Evolutionary conservation across 2,113 vertebrate genomes (phyloP).

Genomic region (Vidua chalybeata): DNA sequence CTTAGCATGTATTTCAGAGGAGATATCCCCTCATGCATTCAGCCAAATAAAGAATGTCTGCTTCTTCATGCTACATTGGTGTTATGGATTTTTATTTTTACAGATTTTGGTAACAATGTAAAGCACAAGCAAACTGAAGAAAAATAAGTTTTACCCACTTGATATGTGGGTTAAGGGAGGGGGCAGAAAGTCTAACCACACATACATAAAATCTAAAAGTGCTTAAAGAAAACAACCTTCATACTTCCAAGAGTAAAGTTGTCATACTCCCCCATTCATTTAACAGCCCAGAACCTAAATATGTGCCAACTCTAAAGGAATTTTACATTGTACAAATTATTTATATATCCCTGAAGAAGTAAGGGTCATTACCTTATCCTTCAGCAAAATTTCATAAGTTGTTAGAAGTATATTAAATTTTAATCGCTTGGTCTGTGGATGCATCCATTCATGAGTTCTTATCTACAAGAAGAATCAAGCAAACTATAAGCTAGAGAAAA

Average conservation of each 20-base stretch:
- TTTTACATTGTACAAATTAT: neutral
- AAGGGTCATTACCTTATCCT: constrained; percentile 88
- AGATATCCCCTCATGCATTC: neutral
- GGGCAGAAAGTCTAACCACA: neutral
- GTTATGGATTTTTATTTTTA: neutral
- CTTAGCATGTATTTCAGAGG: neutral
- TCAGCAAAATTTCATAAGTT: constrained; percentile 95
- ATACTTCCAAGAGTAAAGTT: neutral
- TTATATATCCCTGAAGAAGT: neutral
- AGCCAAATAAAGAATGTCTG: neutral
- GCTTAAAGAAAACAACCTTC: neutral
- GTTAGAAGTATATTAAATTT: constrained; percentile 96
- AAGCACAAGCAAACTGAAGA: neutral
- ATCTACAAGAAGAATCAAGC: constrained; percentile 78
- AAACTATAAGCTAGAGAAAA: neutral
- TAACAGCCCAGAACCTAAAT: neutral
- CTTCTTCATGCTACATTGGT: neutral
- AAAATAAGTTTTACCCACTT: neutral
- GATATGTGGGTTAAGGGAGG: neutral
- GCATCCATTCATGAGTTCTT: constrained; percentile 97
- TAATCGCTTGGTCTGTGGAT: constrained; percentile 90
- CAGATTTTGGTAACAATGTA: neutral
- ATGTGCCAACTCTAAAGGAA: neutral
- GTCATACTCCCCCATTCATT: neutral
- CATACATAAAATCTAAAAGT: neutral